These are phyloP conservation scores for Trigoniulus corallinus DNA, from an alignment of 1,140 invertebrate genomes.

Conservation along the genomic window DNA sequence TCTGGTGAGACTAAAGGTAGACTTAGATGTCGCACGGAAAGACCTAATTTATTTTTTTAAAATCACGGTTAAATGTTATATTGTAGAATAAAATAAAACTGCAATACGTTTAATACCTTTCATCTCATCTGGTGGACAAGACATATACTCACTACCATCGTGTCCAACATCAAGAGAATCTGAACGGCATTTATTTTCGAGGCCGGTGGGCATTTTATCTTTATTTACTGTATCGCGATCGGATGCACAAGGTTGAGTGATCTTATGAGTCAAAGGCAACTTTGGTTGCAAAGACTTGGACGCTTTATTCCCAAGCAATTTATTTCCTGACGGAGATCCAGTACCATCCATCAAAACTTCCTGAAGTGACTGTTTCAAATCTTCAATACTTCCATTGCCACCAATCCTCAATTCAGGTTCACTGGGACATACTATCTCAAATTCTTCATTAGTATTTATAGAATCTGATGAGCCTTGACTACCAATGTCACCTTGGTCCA, in stretches of 20 bases:
- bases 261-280: no score
- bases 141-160: neutral
- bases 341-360: slow-evolving; percentile 39
- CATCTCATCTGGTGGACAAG: neutral
- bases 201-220: neutral
- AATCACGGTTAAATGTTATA: neutral
- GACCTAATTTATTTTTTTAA: neutral
- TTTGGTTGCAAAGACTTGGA: no score
- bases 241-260: neutral
- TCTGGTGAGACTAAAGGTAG: neutral
- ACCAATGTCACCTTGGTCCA: no score
- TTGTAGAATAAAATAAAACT: no score
- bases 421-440: slow-evolving; percentile 39
- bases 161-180: neutral
- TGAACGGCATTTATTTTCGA: neutral
- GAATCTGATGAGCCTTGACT: no score
- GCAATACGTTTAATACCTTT: neutral
- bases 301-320: slow-evolving; percentile 6
- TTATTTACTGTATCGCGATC: neutral
- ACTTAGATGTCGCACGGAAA: no score
- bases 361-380: slow-evolving; percentile 50
- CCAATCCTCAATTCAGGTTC: slow-evolving; percentile 53
- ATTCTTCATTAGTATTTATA: slow-evolving; percentile 61
- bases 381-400: slow-evolving; percentile 49
- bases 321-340: no score